phyloP scores from a whole-genome alignment of 1,140 invertebrate species.

The Araneus ventricosus region DNA sequence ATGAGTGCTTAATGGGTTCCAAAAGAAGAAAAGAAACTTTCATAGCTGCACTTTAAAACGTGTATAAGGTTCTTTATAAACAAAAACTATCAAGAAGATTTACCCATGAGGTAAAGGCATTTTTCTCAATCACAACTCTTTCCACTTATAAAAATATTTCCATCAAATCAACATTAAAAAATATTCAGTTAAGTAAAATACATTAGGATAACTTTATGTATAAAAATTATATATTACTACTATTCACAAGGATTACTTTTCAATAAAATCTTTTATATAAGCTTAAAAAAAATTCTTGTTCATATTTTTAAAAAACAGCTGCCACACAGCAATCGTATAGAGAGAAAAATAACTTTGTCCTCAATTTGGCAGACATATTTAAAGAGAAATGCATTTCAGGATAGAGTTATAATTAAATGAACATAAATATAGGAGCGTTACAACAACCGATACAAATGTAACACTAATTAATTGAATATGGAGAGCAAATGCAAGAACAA shows the following conservation, averaged over 20 bases:
- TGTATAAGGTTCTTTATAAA: slow-evolving; percentile 8
- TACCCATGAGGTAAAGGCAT: background rate
- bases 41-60: slow-evolving; percentile 41
- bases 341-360: slow-evolving; percentile 35
- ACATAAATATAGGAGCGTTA: background rate
- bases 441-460: background rate
- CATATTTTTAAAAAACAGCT: slow-evolving; percentile 36
- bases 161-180: slow-evolving; percentile 70
- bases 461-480: background rate
- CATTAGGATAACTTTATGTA: slow-evolving; percentile 63
- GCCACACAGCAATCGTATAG: slow-evolving; percentile 1
- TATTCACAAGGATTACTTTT: slow-evolving; percentile 43
- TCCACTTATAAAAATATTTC: slow-evolving; percentile 66
- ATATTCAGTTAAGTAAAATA: slow-evolving; percentile 69
- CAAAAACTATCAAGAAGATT: background rate
- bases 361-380: slow-evolving; percentile 39
- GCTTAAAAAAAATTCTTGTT: background rate
- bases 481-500: background rate
- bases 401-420: background rate
- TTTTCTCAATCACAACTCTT: slow-evolving; percentile 13
- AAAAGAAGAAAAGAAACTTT: background rate
- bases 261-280: background rate
- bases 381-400: background rate
- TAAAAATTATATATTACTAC: slow-evolving; percentile 59
- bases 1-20: background rate